Evolutionary conservation across 2,113 vertebrate species (phyloP).

Genomic region (Geococcyx californianus): DNA sequence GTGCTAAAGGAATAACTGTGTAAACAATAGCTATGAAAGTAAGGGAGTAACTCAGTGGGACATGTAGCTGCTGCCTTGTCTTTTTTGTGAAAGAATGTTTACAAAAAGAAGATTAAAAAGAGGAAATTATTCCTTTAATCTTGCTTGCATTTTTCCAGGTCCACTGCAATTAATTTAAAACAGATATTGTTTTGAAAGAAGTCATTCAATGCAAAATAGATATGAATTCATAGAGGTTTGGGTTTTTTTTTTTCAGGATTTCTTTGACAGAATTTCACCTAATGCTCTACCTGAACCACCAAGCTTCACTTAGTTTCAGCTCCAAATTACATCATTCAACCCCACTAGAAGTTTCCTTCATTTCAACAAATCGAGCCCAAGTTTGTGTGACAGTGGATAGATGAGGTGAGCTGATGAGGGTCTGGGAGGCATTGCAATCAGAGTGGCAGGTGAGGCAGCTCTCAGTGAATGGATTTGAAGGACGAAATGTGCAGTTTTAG

Average conservation of each 20-base stretch:
- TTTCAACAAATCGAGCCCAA: conserved; percentile 38
- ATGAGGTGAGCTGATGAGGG: conserved; percentile 59
- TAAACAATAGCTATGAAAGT: not conserved
- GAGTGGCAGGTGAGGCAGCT: conserved; percentile 51
- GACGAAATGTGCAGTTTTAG: conserved; percentile 27
- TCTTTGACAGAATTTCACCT: conserved; percentile 43
- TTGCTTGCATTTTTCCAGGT: not conserved
- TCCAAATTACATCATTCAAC: conserved; percentile 17
- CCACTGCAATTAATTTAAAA: not conserved
- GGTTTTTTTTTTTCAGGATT: conserved; percentile 9
- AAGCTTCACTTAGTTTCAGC: conserved; percentile 45
- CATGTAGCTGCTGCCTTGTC: not conserved
- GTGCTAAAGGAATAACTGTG: not conserved
- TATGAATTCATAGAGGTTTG: not conserved
- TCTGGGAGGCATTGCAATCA: conserved; percentile 44
- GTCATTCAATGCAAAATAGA: not conserved
- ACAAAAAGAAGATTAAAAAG: not conserved
- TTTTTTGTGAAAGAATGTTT: not conserved
- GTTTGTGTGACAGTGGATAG: conserved; percentile 62
- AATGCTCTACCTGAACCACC: not conserved
- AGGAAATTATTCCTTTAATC: not conserved
- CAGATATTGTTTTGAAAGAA: not conserved
- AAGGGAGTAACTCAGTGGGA: not conserved
- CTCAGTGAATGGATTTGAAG: conserved; percentile 32
- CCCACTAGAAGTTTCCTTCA: conserved; percentile 32